A percentile compares a stretch with the other conserved stretches of the same genome.
phyloP scores from a whole-genome alignment of 2,113 vertebrate species.

The crab-eating macaque (Macaca fascicularis) region DNA sequence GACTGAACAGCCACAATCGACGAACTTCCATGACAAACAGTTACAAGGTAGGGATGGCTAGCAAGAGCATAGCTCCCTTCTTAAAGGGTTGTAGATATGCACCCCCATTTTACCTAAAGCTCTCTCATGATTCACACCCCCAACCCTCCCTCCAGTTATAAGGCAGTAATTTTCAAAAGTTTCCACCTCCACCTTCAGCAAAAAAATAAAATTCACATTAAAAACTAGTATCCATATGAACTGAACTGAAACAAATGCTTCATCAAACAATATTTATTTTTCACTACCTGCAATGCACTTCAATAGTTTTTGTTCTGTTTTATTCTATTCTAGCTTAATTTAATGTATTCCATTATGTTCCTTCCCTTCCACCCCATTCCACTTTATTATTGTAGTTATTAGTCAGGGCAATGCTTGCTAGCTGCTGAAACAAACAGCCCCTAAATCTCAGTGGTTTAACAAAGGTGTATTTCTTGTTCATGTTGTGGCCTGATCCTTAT shows the following conservation, averaged over 20 bases:
- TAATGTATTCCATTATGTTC: not conserved
- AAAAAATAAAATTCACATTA: not conserved
- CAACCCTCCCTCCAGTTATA: not conserved
- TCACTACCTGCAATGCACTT: not conserved
- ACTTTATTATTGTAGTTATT: constrained; percentile 39
- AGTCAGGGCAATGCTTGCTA: not conserved
- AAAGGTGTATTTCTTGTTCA: not conserved
- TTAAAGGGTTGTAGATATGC: not conserved
- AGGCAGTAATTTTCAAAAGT: not conserved
- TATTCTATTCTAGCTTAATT: not conserved
- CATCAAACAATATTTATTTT: constrained; percentile 34
- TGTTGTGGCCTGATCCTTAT: not conserved
- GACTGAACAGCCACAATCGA: not conserved
- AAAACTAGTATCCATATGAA: not conserved
- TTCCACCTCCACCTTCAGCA: not conserved
- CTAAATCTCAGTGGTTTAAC: not conserved
- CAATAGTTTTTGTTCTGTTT: not conserved
- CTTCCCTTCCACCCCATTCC: not conserved
- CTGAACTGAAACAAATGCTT: constrained; percentile 39
- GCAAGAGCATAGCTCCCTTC: not conserved
- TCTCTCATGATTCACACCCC: not conserved
- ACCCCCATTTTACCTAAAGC: not conserved
- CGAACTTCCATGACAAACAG: not conserved
- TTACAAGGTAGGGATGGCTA: not conserved
- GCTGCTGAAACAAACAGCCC: constrained; percentile 14